Conservation (phyloP, 2,888 invertebrate species). For the Leptopilina myrica region DNA sequence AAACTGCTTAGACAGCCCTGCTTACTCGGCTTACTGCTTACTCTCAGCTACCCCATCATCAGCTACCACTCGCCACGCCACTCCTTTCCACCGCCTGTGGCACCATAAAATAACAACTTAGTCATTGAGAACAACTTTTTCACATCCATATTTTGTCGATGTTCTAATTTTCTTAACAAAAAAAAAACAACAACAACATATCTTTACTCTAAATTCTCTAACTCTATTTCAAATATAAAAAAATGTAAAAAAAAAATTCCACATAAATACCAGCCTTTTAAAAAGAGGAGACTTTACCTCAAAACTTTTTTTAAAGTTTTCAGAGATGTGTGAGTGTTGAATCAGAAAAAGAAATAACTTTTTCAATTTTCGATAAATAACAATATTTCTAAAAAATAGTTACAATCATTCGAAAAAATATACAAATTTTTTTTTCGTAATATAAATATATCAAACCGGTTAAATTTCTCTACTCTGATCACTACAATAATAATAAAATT, state of each 20-base stretch:
- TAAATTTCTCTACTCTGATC: conserved; percentile 11
- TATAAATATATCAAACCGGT: not conserved
- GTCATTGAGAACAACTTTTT: conserved; percentile 67
- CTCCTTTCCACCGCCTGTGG: conserved; percentile 77
- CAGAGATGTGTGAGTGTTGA: not conserved
- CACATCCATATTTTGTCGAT: conserved; percentile 57
- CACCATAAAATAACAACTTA: conserved; percentile 77
- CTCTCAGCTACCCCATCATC: conserved; percentile 76
- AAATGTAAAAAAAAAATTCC: not conserved
- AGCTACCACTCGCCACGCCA: conserved; percentile 74
- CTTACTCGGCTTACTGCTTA: conserved; percentile 74
- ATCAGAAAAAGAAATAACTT: conserved; percentile 16
- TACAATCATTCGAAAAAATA: not conserved
- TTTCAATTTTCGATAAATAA: not conserved
- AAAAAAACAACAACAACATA: not conserved
- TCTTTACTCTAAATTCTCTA: not conserved
- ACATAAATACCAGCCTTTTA: not conserved
- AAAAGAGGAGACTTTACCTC: conserved; percentile 26
- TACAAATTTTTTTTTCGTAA: not conserved
- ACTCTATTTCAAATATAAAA: not conserved
- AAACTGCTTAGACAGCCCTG: conserved; percentile 74
- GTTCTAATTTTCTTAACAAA: not conserved
- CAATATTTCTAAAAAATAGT: not conserved
- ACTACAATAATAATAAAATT: conserved; percentile 40
- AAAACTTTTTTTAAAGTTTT: not conserved